Evolutionary conservation across 2,797 vertebrate species (phyloP), one percentile per base, ranked within the genome.

Genomic region (Cryptoblepharus egeriae): DNA sequence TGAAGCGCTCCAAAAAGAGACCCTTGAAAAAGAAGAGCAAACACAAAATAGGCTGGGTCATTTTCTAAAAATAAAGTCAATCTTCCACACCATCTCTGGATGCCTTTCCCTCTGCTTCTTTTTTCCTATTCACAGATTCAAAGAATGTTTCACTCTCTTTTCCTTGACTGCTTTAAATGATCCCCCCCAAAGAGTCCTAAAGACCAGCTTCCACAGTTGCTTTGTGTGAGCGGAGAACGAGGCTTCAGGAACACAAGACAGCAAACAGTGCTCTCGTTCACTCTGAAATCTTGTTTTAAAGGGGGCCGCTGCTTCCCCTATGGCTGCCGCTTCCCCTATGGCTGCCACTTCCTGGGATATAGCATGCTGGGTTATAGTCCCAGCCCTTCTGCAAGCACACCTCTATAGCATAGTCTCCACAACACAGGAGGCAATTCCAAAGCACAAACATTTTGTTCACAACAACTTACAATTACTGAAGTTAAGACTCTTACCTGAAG

Each of bases 401-500:
- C 8, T 26, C 32, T 60, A 15, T 16, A 52, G 49, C 15, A 15
- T 15, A 16, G 49, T 52, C 49, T 16, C 49, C 15, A 18, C 49
- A 58, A 24, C 57, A 58, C 20, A 58, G 57, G 5, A 15, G 49
- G 11, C 49, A 52, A 52, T 52, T 52, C 49, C 15, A 10, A 13
- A 16, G 49, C 49, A 18, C 15, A 52, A 13, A 15, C 18, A 15
- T 18, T 52, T 15, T 52, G 49, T 52, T 52, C 49, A 52, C 49
- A 52, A 18, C 49, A 52, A 52, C 2, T 52, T 18, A 3, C 18
- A 3, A 52, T 52, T 52, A 52, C 3, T 15, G 49, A 11, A 72
- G 45, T 80, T 52, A 88, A 87, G 39, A 79, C 10, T 90, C 97
- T 97, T 95, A 99, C 99, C 99, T 99, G 97, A 99, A 99, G 96